These are phyloP conservation scores for Steromphala cineraria DNA, from an alignment of 2,888 invertebrate genomes.

Conservation along the genomic window DNA sequence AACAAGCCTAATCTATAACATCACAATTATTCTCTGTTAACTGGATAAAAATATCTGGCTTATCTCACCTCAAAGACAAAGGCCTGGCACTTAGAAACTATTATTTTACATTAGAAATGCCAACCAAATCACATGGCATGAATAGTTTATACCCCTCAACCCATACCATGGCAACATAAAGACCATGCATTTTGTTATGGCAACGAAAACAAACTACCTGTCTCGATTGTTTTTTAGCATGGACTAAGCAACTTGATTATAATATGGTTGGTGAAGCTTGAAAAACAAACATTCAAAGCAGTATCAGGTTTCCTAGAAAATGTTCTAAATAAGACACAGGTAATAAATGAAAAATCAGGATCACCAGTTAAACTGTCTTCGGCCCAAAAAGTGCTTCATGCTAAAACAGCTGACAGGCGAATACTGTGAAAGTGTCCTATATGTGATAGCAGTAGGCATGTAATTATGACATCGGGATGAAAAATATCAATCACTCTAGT, in stretches of 20 bases:
- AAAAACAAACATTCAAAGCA: too few relatives aligned
- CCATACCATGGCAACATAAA: slow-evolving; percentile 1
- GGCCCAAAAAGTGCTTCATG: too few relatives aligned
- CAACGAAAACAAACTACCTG: slow-evolving; percentile 2
- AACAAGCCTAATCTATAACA: slow-evolving; percentile 1
- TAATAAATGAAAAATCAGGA: too few relatives aligned
- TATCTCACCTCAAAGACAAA: slow-evolving; percentile 6
- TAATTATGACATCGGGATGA: slow-evolving; percentile 3
- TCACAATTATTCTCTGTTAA: slow-evolving; percentile 11
- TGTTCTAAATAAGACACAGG: too few relatives aligned
- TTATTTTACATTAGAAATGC: slow-evolving; percentile 16
- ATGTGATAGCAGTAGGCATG: too few relatives aligned
- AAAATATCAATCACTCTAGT: slow-evolving; percentile 6
- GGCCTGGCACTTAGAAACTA: slow-evolving; percentile 8
- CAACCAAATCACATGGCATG: slow-evolving; percentile 1
- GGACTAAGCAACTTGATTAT: neutral
- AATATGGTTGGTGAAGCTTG: too few relatives aligned
- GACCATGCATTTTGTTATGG: neutral
- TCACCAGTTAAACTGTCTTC: too few relatives aligned
- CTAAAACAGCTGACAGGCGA: neutral
- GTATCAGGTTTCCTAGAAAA: too few relatives aligned
- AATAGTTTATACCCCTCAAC: slow-evolving; percentile 12
- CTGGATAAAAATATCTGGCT: neutral
- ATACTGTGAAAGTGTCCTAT: neutral
- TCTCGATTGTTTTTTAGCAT: neutral